These are phyloP conservation scores for Herpailurus yagouaroundi DNA, from an alignment of 2,113 vertebrate genomes.

Conservation along the genomic window DNA sequence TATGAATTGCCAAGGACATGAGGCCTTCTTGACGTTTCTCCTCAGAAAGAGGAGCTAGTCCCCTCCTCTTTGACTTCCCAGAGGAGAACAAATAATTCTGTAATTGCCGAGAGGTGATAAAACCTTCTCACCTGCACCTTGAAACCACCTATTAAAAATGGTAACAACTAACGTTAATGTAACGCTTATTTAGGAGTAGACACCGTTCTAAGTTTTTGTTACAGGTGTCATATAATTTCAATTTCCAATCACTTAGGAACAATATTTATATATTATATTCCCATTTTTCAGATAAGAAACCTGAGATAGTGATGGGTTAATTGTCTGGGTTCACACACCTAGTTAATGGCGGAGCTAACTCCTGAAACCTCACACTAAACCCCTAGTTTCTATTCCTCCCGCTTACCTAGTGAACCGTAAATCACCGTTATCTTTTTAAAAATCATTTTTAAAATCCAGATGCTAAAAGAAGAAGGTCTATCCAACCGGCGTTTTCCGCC, in stretches of 20 bases:
- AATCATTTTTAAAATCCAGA: not conserved
- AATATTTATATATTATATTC: not conserved
- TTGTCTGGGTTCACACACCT: not conserved
- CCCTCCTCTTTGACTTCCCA: not conserved
- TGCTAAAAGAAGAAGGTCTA: not conserved
- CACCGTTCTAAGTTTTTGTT: not conserved
- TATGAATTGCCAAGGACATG: not conserved
- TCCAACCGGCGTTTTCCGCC: not conserved
- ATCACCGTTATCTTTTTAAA: not conserved
- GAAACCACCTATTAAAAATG: slow-evolving; percentile 21
- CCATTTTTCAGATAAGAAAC: slow-evolving; percentile 17
- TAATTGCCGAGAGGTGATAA: not conserved
- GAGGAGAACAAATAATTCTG: not conserved
- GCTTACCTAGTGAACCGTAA: not conserved
- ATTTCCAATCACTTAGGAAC: not conserved
- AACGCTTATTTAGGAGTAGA: not conserved
- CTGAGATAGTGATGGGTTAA: not conserved
- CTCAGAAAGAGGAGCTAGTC: not conserved
- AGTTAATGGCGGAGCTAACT: not conserved
- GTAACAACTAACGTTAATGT: not conserved
- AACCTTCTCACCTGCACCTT: not conserved
- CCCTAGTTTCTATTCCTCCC: not conserved
- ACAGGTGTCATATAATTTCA: not conserved
- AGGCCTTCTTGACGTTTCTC: not conserved
- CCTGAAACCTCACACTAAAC: not conserved